A percentile compares a stretch with the other conserved stretches of the same genome.
Evolutionary conservation across 1,140 invertebrate species (phyloP).

Genomic region (Euglossa dilemma): DNA sequence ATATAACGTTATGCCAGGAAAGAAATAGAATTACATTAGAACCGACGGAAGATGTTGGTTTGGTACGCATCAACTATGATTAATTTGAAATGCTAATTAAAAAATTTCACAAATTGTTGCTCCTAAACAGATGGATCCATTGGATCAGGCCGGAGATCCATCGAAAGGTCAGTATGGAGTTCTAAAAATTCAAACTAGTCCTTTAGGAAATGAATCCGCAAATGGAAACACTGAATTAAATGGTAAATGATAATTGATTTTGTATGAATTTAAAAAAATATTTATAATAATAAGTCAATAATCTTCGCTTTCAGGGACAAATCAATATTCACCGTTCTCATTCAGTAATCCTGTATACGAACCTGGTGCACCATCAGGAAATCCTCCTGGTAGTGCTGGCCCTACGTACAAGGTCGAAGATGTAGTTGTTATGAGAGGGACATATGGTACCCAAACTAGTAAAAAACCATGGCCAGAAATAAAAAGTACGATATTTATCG

Average conservation of each 20-base stretch:
- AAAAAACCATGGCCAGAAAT: slow-evolving; percentile 84
- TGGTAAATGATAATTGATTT: slow-evolving; percentile 58
- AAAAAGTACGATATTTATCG: slow-evolving; percentile 81
- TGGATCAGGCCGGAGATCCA: slow-evolving; percentile 81
- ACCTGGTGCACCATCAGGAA: slow-evolving; percentile 82
- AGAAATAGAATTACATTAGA: slow-evolving; percentile 88
- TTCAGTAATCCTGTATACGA: slow-evolving; percentile 93
- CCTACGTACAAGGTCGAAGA: slow-evolving; percentile 92
- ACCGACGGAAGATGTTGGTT: slow-evolving; percentile 90
- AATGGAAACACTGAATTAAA: slow-evolving; percentile 71
- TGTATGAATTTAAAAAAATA: neutral
- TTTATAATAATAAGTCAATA: neutral
- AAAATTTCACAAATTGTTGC: neutral
- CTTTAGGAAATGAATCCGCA: slow-evolving; percentile 77
- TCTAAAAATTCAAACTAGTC: slow-evolving; percentile 84
- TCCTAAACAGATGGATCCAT: slow-evolving; percentile 82
- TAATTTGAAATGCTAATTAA: neutral
- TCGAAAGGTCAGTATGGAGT: slow-evolving; percentile 84
- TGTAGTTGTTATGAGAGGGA: slow-evolving; percentile 86
- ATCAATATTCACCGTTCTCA: slow-evolving; percentile 85
- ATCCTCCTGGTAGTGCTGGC: slow-evolving; percentile 83
- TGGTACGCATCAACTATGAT: slow-evolving; percentile 83
- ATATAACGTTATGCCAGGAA: slow-evolving; percentile 89
- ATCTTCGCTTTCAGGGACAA: slow-evolving; percentile 60
- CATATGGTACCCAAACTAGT: slow-evolving; percentile 81